Base-by-base conservation (phyloP, 2,888 invertebrate genomes). In the Drosophila eohydei region DNA sequence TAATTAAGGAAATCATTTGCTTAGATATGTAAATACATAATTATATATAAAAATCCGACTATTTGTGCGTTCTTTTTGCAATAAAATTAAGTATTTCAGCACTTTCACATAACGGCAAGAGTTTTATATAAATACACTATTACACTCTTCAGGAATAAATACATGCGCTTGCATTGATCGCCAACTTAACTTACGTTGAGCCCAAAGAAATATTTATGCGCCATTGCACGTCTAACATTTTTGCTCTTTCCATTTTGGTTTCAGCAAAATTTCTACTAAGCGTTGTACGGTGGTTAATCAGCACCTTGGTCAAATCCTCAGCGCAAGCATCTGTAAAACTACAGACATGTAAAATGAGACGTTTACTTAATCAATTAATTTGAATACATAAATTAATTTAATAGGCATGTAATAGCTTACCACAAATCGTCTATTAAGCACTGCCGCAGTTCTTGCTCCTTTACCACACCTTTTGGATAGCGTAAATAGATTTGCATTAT, bases 171-270 rank as follows among this genome's bases (percentile, higher is more conserved):
- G 14, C 28, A 14, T 48, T 4, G 1, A 5, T 4, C 30, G 5
- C 2, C 6, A 5, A 11, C 8, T 36, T 51, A 16, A 71, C 81
- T 66, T 91, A 94, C 94, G 93, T 93, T 16, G 94, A 93, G 16
- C 93, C 92, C 60, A 94, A 91, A 0, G 93, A 93, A 58, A 94
- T 93, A 76, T 94, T 94, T 34, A 94, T 92, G 32, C 93, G 92
- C 94, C 94, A 94, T 75, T 93, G 90, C 88, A 94, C 41, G 79
- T 93, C 83, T 80, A 91, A 81, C 91, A 91, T 87, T 85, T 92
- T 82, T 77, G 93, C 91, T 76, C 93, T 89, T 88, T 93, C 71
- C 88, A 92, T 77, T 92, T 93, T 92, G 28, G 92, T 85, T 90
- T 93, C 90, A 68, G 89, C 78, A 90, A 92, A 89, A 81, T 93